phyloP scores from a whole-genome alignment of 2,888 invertebrate species.

The Leptopterna dolabrata region DNA sequence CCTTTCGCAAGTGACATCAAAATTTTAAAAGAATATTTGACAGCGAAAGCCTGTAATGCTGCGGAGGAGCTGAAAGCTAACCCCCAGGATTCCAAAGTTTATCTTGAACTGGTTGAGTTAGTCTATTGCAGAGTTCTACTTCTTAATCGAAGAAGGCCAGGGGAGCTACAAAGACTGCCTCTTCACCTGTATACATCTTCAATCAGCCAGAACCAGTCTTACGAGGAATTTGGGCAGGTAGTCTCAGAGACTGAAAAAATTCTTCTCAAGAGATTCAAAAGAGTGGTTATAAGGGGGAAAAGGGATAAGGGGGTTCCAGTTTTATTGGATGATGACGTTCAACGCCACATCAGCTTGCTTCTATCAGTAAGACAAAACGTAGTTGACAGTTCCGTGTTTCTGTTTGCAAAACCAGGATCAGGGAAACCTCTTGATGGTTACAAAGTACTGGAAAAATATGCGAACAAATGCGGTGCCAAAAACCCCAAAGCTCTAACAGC shows the following conservation, averaged over 20 bases:
- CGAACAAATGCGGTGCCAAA: neutral
- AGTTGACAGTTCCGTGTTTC: neutral
- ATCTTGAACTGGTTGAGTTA: neutral
- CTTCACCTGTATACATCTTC: neutral
- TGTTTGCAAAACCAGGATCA: neutral
- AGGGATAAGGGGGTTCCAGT: neutral
- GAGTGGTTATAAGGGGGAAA: neutral
- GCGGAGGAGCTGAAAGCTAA: neutral
- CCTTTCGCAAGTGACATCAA: too few relatives aligned
- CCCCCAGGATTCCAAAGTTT: neutral
- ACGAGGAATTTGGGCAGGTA: neutral
- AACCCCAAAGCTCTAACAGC: neutral
- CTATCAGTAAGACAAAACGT: neutral
- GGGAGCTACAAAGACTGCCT: neutral
- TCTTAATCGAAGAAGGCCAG: neutral
- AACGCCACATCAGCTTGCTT: neutral
- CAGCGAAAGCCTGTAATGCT: neutral
- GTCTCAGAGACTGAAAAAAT: neutral
- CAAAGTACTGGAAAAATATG: neutral
- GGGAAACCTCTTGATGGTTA: neutral
- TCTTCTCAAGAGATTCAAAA: neutral
- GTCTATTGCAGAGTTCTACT: neutral
- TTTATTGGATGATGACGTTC: neutral
- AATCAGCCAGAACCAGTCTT: neutral
- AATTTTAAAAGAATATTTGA: neutral